Evolutionary conservation across 2,888 invertebrate genomes (phyloP).

Genomic region (Himalopsyche anomala): DNA sequence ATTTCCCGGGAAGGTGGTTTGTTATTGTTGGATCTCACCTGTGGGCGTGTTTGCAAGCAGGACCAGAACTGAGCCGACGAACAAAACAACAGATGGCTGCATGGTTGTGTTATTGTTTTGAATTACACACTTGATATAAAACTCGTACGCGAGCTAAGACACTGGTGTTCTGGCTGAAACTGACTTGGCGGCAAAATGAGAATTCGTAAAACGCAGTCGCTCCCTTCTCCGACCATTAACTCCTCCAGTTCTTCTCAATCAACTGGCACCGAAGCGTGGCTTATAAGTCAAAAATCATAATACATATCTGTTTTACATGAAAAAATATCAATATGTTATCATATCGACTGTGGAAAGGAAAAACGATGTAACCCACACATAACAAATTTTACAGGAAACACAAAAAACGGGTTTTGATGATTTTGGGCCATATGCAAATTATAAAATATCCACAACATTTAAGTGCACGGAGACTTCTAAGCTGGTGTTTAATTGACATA

Average conservation of each 20-base stretch:
- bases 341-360: not conserved
- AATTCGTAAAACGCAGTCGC: not conserved
- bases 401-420: too few species aligned
- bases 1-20: not conserved
- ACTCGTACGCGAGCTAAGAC: not conserved
- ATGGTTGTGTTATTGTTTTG: not conserved
- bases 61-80: not conserved
- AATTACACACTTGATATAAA: not conserved
- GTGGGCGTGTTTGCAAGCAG: slow-evolving; percentile 28
- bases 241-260: not conserved
- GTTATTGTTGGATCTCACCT: not conserved
- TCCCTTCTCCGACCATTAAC: not conserved
- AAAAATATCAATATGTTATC: not conserved
- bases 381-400: too few species aligned
- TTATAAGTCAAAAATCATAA: too few species aligned
- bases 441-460: too few species aligned
- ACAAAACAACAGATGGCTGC: not conserved
- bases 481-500: too few species aligned
- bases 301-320: too few species aligned
- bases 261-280: not conserved
- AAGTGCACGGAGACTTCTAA: too few species aligned
- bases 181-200: not conserved
- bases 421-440: too few species aligned
- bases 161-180: not conserved
- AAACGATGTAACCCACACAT: too few species aligned